Evolutionary conservation across 2,797 vertebrate genomes (phyloP), one percentile per base, ranked within the genome.

Genomic region (Silurus aristotelis): DNA sequence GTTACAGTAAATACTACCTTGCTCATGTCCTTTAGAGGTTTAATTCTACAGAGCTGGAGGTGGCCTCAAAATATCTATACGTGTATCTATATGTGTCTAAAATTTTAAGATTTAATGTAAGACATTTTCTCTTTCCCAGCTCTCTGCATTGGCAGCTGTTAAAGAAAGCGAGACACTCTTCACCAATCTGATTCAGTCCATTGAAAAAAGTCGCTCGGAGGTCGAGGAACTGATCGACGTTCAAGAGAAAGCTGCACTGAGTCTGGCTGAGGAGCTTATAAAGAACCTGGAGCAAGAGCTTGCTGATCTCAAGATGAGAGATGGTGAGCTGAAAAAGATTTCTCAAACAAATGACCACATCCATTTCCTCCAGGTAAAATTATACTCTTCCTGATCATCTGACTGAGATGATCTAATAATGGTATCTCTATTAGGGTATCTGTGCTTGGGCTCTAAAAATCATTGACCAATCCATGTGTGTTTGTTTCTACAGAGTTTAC

Each of bases 321-420:
- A 70, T 0, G 10, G 64, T 87, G 85, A 88, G 6, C 48, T 89
- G 80, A 77, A 83, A 64, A 13, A 88, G 84, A 38, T 87, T 85
- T 81, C 70, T 64, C 75, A 71, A n/a, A 81, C 56, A 67, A 46
- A 78, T 27, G 64, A 78, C 60, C 80, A 81, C 38, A 81, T 89
- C n/a, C 80, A 85, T 17, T 89, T 87, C 66, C 46, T 87, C 43
- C 82, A 88, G 84, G 84, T 88, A 84, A 76, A n/a, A 77, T 25
- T 6, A 25, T 27, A 78, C 15, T 43, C 2, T 73, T 61, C 25
- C 64, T 14, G 64, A 48, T 46, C 38, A 13, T 12, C 4, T 72
- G 13, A 22, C 20, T 5, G n/a, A 13, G 20, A 14, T 20, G 19
- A 43, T 48, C 20, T 72, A 5, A 48, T n/a, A 48, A 14, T 6